Evolutionary conservation across 2,888 invertebrate species (phyloP), one percentile per base, ranked within the genome.

Genomic region (Ptilodon capucinus): DNA sequence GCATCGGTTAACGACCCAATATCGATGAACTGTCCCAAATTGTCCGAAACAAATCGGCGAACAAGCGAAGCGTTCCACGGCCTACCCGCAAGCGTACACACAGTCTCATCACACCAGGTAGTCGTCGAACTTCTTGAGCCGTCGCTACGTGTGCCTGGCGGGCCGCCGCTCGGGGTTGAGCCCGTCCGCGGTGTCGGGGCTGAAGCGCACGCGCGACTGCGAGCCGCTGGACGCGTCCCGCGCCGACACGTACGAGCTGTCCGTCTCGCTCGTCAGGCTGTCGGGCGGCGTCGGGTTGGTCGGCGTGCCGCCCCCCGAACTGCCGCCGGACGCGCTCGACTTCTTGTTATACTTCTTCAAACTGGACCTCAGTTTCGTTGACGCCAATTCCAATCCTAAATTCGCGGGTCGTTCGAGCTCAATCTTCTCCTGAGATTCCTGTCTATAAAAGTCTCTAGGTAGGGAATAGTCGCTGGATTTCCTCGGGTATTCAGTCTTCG

Each of bases 171-270:
- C 86, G 2, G 54, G 46, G 11, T 41, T 46, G 16, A 34, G 13
- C 3, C 94, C 95, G 60, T 94, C 88, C 70, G 95, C 81, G 0
- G 94, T 93, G 42, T 95, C 95, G 0, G 97, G 96, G 41, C 96
- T 96, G 84, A 96, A 96, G 48, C 95, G 91, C 49, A 95, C 96
- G 11, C 96, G 91, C 32, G 94, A 93, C 53, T 93, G 93, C n/a
- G 94, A 94, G 19, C 94, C 94, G 50, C 93, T 92, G 11, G 93
- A 92, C 0, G 92, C 94, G 70, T 96, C 96, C 70, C 96, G 93
- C 14, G 97, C 97, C 7, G 97, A 97, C 62, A 96, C 94, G 80
- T 97, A 97, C 36, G 96, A 96, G 71, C 96, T 96, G 74, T 97
- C 97, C 18, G 89, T 88, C 67, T 97, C 97, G 70, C 96, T 96